These are phyloP conservation scores for Trematomus loennbergii DNA, from an alignment of 2,113 vertebrate species.

Conservation along the genomic window DNA sequence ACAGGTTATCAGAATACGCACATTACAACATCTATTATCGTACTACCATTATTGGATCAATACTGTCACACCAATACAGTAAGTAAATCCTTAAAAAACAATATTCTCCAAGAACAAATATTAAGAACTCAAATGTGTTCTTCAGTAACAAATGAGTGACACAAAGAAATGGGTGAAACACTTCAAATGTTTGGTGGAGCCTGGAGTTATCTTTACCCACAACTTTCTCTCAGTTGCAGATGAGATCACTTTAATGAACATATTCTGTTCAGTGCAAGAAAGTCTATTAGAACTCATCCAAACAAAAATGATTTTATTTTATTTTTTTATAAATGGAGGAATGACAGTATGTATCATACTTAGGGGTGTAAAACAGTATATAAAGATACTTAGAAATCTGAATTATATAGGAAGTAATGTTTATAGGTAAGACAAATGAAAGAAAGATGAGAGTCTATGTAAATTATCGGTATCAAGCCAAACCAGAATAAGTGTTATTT, in stretches of 20 bases:
- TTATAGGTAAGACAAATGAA: conserved; percentile 20
- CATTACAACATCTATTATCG: conserved; percentile 13
- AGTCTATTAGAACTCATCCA: conserved; percentile 25
- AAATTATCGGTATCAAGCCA: conserved; percentile 27
- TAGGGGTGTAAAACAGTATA: neutral
- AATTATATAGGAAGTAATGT: neutral
- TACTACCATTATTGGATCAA: conserved; percentile 4
- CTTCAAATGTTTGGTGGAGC: conserved; percentile 20
- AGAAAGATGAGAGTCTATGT: conserved; percentile 11
- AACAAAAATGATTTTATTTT: conserved; percentile 16
- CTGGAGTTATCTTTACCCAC: conserved; percentile 6
- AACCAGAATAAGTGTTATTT: conserved; percentile 40
- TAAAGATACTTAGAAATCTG: too few species aligned
- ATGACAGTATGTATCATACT: neutral
- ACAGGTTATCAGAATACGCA: conserved; percentile 30
- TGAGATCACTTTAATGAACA: neutral
- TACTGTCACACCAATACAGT: neutral
- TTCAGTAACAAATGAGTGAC: neutral
- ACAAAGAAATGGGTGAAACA: conserved; percentile 16
- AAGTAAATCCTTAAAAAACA: neutral
- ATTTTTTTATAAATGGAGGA: neutral
- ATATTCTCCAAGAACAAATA: conserved; percentile 27
- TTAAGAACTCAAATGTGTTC: conserved; percentile 16
- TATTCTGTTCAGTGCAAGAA: neutral
- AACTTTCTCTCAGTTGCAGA: neutral